A percentile compares a stretch with the other conserved stretches of the same genome.
These are phyloP conservation scores for Hermetia illucens DNA, from an alignment of 1,140 invertebrate species.

Conservation along the genomic window DNA sequence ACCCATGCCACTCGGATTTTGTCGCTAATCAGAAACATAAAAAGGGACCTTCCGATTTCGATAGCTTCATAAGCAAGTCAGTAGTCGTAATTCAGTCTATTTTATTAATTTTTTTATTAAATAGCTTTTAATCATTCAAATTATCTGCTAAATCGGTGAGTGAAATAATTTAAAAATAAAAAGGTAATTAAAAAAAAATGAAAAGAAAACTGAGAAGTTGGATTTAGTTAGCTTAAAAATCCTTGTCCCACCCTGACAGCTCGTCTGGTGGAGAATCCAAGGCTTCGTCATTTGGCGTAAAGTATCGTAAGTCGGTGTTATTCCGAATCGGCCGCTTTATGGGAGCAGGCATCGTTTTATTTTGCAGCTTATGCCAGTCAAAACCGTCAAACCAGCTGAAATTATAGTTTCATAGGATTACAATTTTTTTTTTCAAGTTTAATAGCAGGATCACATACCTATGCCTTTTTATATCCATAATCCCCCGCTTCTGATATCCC, in stretches of 20 bases:
- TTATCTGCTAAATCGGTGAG: too few relatives aligned
- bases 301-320: constrained; percentile 47
- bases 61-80: too few relatives aligned
- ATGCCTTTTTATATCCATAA: constrained; percentile 85
- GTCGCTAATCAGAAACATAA: too few relatives aligned
- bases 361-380: constrained; percentile 74
- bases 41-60: too few relatives aligned
- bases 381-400: constrained; percentile 83
- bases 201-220: too few relatives aligned
- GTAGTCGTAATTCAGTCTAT: too few relatives aligned
- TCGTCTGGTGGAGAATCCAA: constrained; percentile 47
- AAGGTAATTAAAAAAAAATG: too few relatives aligned
- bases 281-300: constrained; percentile 43
- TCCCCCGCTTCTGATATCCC: constrained; percentile 81
- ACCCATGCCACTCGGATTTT: too few relatives aligned
- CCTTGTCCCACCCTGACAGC: constrained; percentile 51
- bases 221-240: constrained; percentile 46
- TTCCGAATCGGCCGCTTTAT: constrained; percentile 60
- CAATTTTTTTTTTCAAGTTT: constrained; percentile 11
- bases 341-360: constrained; percentile 51
- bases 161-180: too few relatives aligned
- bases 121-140: too few relatives aligned
- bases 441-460: constrained; percentile 41
- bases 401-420: constrained; percentile 9
- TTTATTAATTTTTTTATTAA: too few relatives aligned